Conservation (phyloP, 2,797 vertebrate species). For the Distichodus sexfasciatus region DNA sequence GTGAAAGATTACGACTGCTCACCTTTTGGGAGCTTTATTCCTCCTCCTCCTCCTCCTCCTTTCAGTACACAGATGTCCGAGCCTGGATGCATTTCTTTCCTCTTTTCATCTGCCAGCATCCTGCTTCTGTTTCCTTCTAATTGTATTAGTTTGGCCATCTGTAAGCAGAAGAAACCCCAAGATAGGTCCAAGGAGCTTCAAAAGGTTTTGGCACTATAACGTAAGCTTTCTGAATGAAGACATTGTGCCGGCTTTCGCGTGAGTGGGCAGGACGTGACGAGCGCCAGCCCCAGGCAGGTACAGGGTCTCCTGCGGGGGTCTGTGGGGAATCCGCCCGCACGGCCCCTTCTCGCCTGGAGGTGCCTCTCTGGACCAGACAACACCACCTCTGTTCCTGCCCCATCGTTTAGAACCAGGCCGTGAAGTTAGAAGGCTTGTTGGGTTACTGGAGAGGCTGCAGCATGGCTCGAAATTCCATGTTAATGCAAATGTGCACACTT, state of each 20-base stretch:
- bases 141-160: constrained; percentile 15
- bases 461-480: constrained; percentile 7
- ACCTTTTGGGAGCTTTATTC: constrained; percentile 18
- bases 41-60: neutral
- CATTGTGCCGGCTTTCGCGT: constrained; percentile 19
- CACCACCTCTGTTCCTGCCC: constrained; percentile 33
- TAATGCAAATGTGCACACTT: neutral
- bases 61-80: constrained; percentile 18
- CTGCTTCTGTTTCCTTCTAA: constrained; percentile 15
- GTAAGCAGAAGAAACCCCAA: neutral
- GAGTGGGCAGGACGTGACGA: neutral
- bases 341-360: neutral
- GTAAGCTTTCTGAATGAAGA: constrained; percentile 21
- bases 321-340: neutral
- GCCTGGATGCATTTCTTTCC: neutral
- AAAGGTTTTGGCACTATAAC: neutral
- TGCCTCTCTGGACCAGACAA: constrained; percentile 24
- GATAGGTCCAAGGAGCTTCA: neutral
- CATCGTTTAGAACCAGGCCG: neutral
- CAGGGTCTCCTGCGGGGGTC: neutral
- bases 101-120: neutral
- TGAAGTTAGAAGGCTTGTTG: constrained; percentile 25
- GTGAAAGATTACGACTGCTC: constrained; percentile 1
- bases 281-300: neutral
- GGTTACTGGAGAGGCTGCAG: constrained; percentile 18